These are phyloP conservation scores for Orycteropus afer DNA, from an alignment of 2,113 vertebrate species.

Conservation along the genomic window DNA sequence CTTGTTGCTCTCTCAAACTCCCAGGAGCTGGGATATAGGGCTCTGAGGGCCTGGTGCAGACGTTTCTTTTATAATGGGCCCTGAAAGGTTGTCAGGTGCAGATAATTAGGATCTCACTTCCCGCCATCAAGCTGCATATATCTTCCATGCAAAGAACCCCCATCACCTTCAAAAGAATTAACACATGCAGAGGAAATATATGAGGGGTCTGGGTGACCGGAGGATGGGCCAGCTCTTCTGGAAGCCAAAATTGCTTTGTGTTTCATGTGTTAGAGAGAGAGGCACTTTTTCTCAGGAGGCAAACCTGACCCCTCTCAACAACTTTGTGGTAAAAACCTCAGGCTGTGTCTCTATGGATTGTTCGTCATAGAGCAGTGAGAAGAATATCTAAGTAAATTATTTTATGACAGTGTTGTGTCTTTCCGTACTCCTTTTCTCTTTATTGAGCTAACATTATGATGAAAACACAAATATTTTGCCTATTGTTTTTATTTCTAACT, in stretches of 20 bases:
- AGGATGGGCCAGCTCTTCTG: conserved; percentile 46
- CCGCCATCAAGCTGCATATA: conserved; percentile 74
- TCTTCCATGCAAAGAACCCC: conserved; percentile 76
- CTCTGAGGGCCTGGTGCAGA: conserved; percentile 67
- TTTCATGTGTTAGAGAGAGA: not conserved
- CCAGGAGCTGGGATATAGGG: conserved; percentile 71
- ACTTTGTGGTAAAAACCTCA: not conserved
- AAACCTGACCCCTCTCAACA: not conserved
- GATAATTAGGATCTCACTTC: conserved; percentile 83
- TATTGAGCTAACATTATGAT: not conserved
- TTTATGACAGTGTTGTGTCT: not conserved
- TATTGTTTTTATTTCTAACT: not conserved
- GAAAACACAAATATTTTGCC: not conserved
- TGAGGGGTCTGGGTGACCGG: conserved; percentile 51
- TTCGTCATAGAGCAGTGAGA: not conserved
- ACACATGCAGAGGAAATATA: conserved; percentile 65
- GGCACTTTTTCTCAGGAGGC: conserved; percentile 1
- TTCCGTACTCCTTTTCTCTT: not conserved
- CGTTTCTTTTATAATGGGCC: conserved; percentile 81
- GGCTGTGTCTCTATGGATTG: not conserved
- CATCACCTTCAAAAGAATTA: conserved; percentile 83
- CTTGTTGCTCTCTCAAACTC: conserved; percentile 72
- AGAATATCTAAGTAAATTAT: not conserved
- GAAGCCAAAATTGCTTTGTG: conserved; percentile 44
- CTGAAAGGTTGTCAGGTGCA: conserved; percentile 82